Evolutionary conservation across 2,888 invertebrate genomes (phyloP).

Genomic region (Mayetiola destructor): DNA sequence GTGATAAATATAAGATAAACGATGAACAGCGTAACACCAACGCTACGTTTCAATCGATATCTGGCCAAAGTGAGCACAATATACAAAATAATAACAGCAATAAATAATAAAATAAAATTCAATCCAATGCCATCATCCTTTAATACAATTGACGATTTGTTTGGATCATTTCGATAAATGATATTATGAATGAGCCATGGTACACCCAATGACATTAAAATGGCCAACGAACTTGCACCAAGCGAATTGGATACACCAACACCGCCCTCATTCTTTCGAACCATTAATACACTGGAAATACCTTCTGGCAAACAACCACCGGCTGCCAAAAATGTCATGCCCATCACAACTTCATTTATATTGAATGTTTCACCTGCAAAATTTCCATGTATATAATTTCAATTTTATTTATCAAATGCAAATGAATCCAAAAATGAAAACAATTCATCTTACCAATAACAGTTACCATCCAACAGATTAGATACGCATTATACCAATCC

Average conservation of each 20-base stretch:
- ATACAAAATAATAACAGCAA: slow-evolving; percentile 58
- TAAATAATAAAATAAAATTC: slow-evolving; percentile 60
- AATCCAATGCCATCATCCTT: slow-evolving; percentile 69
- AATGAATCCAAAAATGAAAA: not conserved
- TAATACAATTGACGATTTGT: slow-evolving; percentile 43
- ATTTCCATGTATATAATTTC: not conserved
- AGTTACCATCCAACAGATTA: slow-evolving; percentile 86
- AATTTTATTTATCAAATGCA: not conserved
- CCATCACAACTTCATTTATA: slow-evolving; percentile 81
- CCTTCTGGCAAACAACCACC: slow-evolving; percentile 79
- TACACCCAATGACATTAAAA: slow-evolving; percentile 64
- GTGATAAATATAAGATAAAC: slow-evolving; percentile 58
- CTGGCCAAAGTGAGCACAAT: slow-evolving; percentile 50
- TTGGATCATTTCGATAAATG: slow-evolving; percentile 36
- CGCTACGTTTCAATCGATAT: slow-evolving; percentile 51
- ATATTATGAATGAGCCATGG: slow-evolving; percentile 72
- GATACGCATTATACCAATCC: slow-evolving; percentile 76
- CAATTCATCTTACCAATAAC: slow-evolving; percentile 49
- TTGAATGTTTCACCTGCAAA: slow-evolving; percentile 53
- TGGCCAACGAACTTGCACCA: slow-evolving; percentile 74
- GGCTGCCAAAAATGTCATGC: slow-evolving; percentile 77
- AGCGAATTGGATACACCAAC: slow-evolving; percentile 79
- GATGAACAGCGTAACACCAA: slow-evolving; percentile 49
- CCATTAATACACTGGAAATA: slow-evolving; percentile 68
- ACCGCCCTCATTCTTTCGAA: slow-evolving; percentile 73